These are phyloP conservation scores for Alligator sinensis DNA, from an alignment of 2,113 vertebrate species.

Conservation along the genomic window DNA sequence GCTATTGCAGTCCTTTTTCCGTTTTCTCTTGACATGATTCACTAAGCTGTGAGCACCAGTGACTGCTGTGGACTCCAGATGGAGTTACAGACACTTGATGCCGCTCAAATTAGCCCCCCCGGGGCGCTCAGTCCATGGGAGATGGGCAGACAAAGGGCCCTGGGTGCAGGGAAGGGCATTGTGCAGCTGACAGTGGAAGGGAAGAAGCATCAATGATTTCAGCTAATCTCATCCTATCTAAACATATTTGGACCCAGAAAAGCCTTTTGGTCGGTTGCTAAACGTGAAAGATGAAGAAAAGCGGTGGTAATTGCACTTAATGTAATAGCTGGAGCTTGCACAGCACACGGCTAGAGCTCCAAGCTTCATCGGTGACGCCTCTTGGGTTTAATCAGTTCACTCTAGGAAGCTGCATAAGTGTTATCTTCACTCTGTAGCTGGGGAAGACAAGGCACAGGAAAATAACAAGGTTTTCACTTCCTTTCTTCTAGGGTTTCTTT, in stretches of 20 bases:
- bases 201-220: not conserved
- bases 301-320: not conserved
- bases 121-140: not conserved
- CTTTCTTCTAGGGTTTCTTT: conserved; percentile 88
- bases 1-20: fast-evolving
- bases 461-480: not conserved
- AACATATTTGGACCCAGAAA: not conserved
- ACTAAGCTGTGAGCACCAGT: no score
- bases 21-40: not conserved
- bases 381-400: not conserved
- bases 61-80: no score
- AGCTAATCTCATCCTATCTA: not conserved
- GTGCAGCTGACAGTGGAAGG: not conserved
- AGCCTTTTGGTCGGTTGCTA: not conserved
- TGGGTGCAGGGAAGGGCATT: not conserved
- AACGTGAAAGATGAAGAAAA: fast-evolving
- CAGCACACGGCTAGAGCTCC: not conserved
- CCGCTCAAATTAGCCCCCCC: no score
- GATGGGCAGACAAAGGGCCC: not conserved
- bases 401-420: no score
- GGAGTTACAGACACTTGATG: not conserved
- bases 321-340: not conserved
- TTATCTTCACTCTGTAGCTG: not conserved
- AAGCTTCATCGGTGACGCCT: not conserved
- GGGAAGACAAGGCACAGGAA: not conserved